These are phyloP conservation scores for Anisognathus igniventris DNA, from an alignment of 2,797 vertebrate genomes.

Conservation along the genomic window DNA sequence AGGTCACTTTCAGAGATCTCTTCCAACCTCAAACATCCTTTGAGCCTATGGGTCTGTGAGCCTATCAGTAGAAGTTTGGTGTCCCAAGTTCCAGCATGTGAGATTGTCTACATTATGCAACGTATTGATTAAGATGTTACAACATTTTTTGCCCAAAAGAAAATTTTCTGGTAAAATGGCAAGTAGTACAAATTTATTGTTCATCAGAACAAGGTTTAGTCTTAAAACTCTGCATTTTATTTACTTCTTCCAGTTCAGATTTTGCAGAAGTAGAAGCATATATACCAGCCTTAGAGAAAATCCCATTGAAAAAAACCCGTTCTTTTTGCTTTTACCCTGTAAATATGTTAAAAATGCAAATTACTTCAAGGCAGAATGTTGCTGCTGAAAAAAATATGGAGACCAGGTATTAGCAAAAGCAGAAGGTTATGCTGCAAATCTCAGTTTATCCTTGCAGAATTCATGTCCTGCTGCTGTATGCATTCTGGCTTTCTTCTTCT, in stretches of 20 bases:
- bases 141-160: background rate
- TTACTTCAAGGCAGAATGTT: background rate
- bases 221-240: background rate
- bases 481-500: background rate
- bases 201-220: background rate
- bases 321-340: background rate
- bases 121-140: background rate
- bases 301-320: background rate
- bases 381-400: background rate
- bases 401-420: background rate
- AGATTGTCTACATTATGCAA: background rate
- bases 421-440: background rate
- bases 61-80: background rate
- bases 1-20: background rate
- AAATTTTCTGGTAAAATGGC: background rate
- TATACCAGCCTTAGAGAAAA: background rate
- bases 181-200: background rate
- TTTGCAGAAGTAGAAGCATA: background rate
- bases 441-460: conserved; percentile 27
- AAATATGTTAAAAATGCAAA: background rate
- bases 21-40: background rate
- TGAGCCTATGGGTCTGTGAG: background rate
- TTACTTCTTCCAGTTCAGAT: background rate
- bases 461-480: background rate
- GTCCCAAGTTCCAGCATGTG: fast-evolving